These are phyloP conservation scores for Promerops cafer DNA, from an alignment of 2,113 vertebrate species.

Conservation along the genomic window DNA sequence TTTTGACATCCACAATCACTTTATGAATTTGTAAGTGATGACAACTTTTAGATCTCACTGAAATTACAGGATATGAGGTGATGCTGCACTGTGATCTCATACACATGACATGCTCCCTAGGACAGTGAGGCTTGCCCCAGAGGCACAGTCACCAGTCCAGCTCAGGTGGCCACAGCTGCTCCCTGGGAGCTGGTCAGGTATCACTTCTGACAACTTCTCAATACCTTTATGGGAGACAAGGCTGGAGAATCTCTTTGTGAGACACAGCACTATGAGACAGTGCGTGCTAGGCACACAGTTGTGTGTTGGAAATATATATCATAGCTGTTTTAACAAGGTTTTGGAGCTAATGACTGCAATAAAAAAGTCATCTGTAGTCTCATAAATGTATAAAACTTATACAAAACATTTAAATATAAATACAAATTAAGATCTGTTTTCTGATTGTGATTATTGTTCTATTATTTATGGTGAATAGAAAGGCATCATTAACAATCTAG, in stretches of 20 bases:
- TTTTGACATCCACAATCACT: not conserved
- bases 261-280: not conserved
- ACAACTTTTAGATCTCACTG: not conserved
- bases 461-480: not conserved
- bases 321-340: not conserved
- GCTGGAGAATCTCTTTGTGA: not conserved
- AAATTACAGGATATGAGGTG: not conserved
- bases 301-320: not conserved
- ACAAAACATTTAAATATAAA: too few species aligned
- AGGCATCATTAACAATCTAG: not conserved
- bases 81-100: not conserved
- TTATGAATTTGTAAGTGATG: not conserved
- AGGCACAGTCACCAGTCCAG: not conserved
- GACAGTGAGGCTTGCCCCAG: not conserved
- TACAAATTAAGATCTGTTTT: not conserved
- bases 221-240: not conserved
- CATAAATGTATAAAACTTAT: not conserved
- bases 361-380: not conserved
- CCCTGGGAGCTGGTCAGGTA: not conserved
- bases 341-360: not conserved
- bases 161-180: not conserved
- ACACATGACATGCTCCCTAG: accelerated
- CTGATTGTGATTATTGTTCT: not conserved
- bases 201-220: not conserved
- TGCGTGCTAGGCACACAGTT: accelerated